Base-by-base conservation (phyloP, 2,888 invertebrate genomes). In the Drosophila fungiperda region DNA sequence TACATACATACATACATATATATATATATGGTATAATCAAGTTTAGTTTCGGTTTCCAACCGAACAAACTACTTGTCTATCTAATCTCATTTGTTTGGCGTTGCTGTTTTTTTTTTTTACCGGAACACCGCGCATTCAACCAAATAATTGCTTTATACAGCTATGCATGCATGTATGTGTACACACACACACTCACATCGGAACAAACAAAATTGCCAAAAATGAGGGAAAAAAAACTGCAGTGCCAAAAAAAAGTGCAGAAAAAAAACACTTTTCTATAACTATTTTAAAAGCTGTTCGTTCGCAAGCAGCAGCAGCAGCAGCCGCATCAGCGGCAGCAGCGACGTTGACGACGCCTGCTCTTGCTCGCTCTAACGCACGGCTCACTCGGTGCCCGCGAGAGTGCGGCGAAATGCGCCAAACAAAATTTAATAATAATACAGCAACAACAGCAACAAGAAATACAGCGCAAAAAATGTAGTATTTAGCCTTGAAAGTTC, bases 401-500 rank as follows among this genome's bases (percentile, higher is more conserved):
- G 76, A 58, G 78, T 66, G 61, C 54, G 58, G 83, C 83, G 72
- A 86, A 86, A 81, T 87, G 82, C 89, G 82, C 62, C 85, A 87
- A 89, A 84, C 84, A 89, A 79, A 84, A 85, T 85, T 87, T 85
- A 89, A 85, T 85, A 85, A 87, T 87, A 85, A 84, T 85, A 82
- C 79, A 69, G 62, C 54, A 54, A 17, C 20, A 53, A 11, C 35
- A 66, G 58, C 57, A 67, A 76, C 59, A 80, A 45, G 55, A 73
- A 67, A 64, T 57, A 71, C 61, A 77, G 48, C 65, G 68, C 66
- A 70, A 83, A 83, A 82, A 84, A 78, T 85, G 66, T 86, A 86
- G 85, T 86, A 86, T 91, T 91, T 85, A 87, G 89, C 90, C 90
- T 90, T 88, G 88, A 88, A 84, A 78, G 88, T 90, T 90, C 88